Evolutionary conservation across 2,113 vertebrate species (phyloP).

Genomic region (Microcebus griseorufus): DNA sequence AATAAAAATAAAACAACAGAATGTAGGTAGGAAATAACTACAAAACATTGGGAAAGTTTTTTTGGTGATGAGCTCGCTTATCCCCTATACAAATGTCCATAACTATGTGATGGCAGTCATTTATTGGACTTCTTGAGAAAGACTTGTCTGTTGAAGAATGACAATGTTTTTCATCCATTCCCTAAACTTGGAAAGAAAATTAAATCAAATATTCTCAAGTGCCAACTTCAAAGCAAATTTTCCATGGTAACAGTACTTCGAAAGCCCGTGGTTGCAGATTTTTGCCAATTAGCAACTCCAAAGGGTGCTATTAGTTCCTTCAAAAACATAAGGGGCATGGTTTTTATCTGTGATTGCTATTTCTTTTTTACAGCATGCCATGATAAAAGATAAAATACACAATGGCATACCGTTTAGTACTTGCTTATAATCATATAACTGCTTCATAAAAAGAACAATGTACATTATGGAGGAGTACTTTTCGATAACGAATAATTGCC

Average conservation of each 20-base stretch:
- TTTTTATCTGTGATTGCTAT: conserved; percentile 83
- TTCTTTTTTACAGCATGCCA: conserved; percentile 81
- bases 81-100: background rate
- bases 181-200: conserved; percentile 81
- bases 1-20: background rate
- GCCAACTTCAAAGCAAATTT: conserved; percentile 90
- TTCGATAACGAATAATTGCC: conserved; percentile 75
- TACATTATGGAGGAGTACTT: conserved; percentile 29
- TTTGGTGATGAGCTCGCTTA: conserved; percentile 49
- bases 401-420: conserved; percentile 26
- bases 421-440: conserved; percentile 71
- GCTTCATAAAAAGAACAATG: conserved; percentile 73
- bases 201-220: conserved; percentile 87
- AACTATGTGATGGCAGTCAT: conserved; percentile 72
- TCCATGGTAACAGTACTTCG: conserved; percentile 89
- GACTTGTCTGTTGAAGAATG: conserved; percentile 79
- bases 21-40: background rate
- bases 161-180: conserved; percentile 81
- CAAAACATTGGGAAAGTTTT: background rate
- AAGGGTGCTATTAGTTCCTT: conserved; percentile 88
- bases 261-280: conserved; percentile 85
- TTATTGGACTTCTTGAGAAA: conserved; percentile 72
- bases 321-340: conserved; percentile 84
- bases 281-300: conserved; percentile 93
- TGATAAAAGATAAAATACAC: background rate